Base-by-base conservation (phyloP, 2,113 vertebrate species). In the Spea bombifrons region DNA sequence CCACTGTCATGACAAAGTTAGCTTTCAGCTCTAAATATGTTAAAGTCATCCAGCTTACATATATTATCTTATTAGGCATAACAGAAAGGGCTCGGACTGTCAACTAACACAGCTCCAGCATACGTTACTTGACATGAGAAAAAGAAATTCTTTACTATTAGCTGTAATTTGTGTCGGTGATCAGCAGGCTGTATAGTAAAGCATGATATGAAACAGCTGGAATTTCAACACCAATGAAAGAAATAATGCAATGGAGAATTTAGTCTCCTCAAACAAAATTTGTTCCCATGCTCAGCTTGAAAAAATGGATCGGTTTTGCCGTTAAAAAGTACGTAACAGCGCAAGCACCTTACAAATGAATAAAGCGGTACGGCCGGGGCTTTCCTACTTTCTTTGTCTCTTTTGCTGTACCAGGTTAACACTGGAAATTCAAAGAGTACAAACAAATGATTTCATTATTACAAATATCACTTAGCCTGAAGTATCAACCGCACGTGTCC, bases 1-100 rank as follows among this genome's bases (percentile, higher is more conserved):
- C 87, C 83, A 88, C 87, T 83, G 74, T 90, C 85, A 85, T 88
- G 88, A 88, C 78, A 79, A 91, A 87, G 72, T 85, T 90, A 80
- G 57, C 82, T 88, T 45, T 88, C 5, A 66, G 75, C 73, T 82
- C 82, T 83, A 12, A 53, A 80, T 80, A 66, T 83, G 81, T 81
- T 83, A 49, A 8, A 84, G 75, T 59, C 4, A 67, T 59, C 69
- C 76, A 75, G 50, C 63, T 82, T 59, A 76, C 44, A 75, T 44
- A 75, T 76, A 72, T 84, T 82, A 75, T 63, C 76, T 83, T 82
- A 68, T 68, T 82, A 69, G 67, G 49, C 67, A 69, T 16, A 16
- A 50, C 44, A 8, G 64, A 66, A 66, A 66, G 44, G 17, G 16
- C 64, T 66, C 30, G 17, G 5, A 30, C 64, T 66, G 64, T 66